phyloP scores from a whole-genome alignment of 2,888 invertebrate genomes.

The Elysia crispata region DNA sequence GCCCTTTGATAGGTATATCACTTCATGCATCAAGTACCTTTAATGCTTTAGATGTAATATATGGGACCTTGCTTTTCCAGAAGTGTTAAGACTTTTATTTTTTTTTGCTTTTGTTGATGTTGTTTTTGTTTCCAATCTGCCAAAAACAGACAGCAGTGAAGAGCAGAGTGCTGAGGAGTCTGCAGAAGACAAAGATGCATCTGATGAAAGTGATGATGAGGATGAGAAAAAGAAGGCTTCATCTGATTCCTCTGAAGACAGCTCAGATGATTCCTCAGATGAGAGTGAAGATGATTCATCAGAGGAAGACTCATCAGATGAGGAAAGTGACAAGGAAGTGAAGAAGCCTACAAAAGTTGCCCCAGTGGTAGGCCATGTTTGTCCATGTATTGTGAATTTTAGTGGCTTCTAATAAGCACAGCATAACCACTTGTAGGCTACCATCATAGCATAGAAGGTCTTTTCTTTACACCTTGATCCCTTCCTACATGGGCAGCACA shows the following conservation, averaged over 20 bases:
- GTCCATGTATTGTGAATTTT: no score
- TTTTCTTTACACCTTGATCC: no score
- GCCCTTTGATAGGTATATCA: no score
- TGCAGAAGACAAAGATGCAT: conserved; percentile 56
- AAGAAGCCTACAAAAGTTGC: conserved; percentile 40
- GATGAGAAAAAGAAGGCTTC: conserved; percentile 51
- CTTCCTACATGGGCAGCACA: no score
- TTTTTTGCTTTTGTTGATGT: not conserved
- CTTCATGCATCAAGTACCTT: no score
- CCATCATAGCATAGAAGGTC: no score
- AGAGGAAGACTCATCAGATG: conserved; percentile 63
- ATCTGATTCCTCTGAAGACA: conserved; percentile 56
- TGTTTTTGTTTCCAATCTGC: not conserved
- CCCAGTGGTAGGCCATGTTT: no score
- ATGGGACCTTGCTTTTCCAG: no score
- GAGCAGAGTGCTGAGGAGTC: conserved; percentile 49
- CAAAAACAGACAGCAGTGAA: conserved; percentile 44
- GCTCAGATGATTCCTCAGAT: conserved; percentile 56
- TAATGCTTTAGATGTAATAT: no score
- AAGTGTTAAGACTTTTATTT: not conserved
- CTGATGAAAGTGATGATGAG: conserved; percentile 55
- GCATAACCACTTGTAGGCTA: no score
- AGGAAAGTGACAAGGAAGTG: conserved; percentile 52
- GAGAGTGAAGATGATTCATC: conserved; percentile 58
- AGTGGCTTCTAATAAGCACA: no score